Evolutionary conservation across 2,797 vertebrate genomes (phyloP), one percentile per base, ranked within the genome.

Genomic region (Poecile montanus): DNA sequence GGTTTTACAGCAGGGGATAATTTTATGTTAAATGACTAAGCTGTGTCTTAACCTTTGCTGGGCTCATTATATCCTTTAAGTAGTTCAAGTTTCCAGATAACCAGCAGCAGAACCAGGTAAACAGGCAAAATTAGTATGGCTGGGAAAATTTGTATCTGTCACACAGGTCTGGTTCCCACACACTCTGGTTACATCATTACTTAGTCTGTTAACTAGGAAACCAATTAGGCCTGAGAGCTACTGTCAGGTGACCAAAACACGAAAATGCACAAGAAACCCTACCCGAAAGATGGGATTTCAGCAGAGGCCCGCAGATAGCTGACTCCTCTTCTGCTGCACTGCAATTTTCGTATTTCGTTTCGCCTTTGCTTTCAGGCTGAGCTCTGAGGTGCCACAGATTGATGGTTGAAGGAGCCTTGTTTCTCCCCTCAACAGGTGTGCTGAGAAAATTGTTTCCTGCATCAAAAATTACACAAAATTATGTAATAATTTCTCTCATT

Each of bases 101-200:
- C 98, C 97, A 97, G 98, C 98, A 98, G 98, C 98, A 99, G 98
- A 97, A 98, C 96, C 97, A 97, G 98, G 98, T 98, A 98, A 98
- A 98, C 98, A 98, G 98, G 98, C 98, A 98, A 97, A 98, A 98
- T 98, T 98, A 97, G 98, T 97, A 91, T 94, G 98, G 98, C 98
- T 99, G 99, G 98, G 98, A 99, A 99, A 98, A 99, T 98, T 98
- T 98, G 98, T 98, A 98, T 99, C 99, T 99, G 98, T 99, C 99
- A 98, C 98, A 98, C 98, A 97, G 97, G 98, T 97, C 98, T 98
- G 98, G 98, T 99, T 99, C 99, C 99, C 99, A 99, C 99, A 99
- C 99, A 98, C 99, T 99, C 99, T 99, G 97, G 99, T 99, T 99
- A 99, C 99, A 99, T 99, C 99, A 99, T 99, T 99, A 99, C 98